Conservation (phyloP, 1,140 invertebrate species). For the Drosophila nasuta region DNA sequence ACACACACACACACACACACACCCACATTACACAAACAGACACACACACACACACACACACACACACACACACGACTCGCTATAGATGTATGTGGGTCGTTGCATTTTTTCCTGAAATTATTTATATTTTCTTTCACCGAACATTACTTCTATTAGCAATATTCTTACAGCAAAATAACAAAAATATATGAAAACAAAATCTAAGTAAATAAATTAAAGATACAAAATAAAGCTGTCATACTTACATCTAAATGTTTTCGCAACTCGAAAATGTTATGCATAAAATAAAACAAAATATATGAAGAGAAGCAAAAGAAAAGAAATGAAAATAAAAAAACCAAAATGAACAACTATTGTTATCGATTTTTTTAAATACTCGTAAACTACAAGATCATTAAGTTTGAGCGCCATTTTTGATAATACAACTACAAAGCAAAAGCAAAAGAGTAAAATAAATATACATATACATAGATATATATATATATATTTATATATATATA, state of each 20-base stretch:
- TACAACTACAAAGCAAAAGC: slow-evolving; percentile 26
- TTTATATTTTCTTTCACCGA: slow-evolving; percentile 28
- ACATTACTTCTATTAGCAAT: slow-evolving; percentile 51
- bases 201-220: slow-evolving; percentile 32
- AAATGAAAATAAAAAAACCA: slow-evolving; percentile 12
- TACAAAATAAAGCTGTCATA: slow-evolving; percentile 28
- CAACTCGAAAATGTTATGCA: slow-evolving; percentile 47
- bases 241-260: slow-evolving; percentile 43
- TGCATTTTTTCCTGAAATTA: slow-evolving; percentile 37
- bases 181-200: slow-evolving; percentile 11
- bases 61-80: slow-evolving; percentile 33
- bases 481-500: slow-evolving; percentile 69
- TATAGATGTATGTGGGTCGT: slow-evolving; percentile 18
- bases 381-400: slow-evolving; percentile 50
- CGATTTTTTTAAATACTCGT: slow-evolving; percentile 49
- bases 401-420: slow-evolving; percentile 60
- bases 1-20: slow-evolving; percentile 28
- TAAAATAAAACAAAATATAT: slow-evolving; percentile 26
- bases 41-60: slow-evolving; percentile 27
- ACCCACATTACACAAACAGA: slow-evolving; percentile 24
- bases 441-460: slow-evolving; percentile 19
- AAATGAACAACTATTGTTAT: slow-evolving; percentile 46
- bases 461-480: slow-evolving; percentile 48
- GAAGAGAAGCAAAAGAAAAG: slow-evolving; percentile 33
- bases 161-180: slow-evolving; percentile 18